Percentiles rank a stretch among this genome's conserved stretches.
phyloP scores from a whole-genome alignment of 2,888 invertebrate genomes.

The Candidula unifasciata region DNA sequence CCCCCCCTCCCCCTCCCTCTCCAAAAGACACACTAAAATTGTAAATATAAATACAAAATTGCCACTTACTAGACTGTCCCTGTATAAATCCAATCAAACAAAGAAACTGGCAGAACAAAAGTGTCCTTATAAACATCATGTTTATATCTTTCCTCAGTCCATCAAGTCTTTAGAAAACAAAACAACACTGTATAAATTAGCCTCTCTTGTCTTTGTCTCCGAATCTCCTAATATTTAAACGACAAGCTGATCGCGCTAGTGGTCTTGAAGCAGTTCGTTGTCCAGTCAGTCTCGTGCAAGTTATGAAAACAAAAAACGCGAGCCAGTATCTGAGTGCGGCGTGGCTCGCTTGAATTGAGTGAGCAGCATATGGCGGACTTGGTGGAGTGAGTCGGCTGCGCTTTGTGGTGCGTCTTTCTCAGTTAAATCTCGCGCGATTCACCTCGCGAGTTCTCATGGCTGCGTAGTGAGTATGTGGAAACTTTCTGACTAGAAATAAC shows the following conservation, averaged over 20 bases:
- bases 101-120: not conserved
- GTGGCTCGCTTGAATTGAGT: conserved; percentile 9
- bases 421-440: not conserved
- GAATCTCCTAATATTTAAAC: not conserved
- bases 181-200: not conserved
- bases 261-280: not conserved
- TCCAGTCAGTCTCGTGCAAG: not conserved
- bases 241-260: not conserved
- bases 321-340: conserved; percentile 1
- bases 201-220: not conserved
- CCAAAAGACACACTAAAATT: too few relatives aligned
- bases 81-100: conserved; percentile 19
- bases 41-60: too few relatives aligned
- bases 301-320: not conserved
- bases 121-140: not conserved
- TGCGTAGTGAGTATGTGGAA: not conserved
- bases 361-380: not conserved
- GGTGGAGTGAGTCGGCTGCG: too few relatives aligned
- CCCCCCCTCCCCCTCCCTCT: too few relatives aligned
- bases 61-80: not conserved
- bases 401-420: not conserved
- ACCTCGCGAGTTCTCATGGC: not conserved
- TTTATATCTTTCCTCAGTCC: not conserved
- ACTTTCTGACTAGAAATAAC: not conserved
- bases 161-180: not conserved